phyloP scores from a whole-genome alignment of 2,797 vertebrate species.

The Percopsis omiscomaycus region DNA sequence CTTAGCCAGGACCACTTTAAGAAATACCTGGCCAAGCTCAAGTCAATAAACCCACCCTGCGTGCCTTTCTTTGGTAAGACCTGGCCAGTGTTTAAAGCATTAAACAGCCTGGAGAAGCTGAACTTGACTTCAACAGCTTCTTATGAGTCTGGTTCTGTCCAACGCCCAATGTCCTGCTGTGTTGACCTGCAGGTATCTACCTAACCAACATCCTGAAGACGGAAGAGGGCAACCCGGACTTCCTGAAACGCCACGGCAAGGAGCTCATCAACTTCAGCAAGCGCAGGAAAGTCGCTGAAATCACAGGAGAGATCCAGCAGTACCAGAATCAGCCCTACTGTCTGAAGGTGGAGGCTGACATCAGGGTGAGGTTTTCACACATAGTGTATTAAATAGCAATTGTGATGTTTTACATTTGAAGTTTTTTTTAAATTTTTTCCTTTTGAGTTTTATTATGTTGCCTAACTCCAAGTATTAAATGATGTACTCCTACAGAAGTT shows the following conservation, averaged over 20 bases:
- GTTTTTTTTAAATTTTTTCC: not conserved
- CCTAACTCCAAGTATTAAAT: not conserved
- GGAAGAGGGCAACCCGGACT: slow-evolving; percentile 97
- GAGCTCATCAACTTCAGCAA: slow-evolving; percentile 99
- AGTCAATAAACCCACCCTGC: slow-evolving; percentile 98
- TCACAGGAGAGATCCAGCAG: slow-evolving; percentile 98
- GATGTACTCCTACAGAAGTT: slow-evolving; percentile 80
- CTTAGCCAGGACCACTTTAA: slow-evolving; percentile 99
- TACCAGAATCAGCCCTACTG: slow-evolving; percentile 99
- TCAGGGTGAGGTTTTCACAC: slow-evolving; percentile 78
- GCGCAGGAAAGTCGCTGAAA: slow-evolving; percentile 96
- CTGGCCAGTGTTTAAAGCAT: not conserved
- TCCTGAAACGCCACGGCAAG: slow-evolving; percentile 91
- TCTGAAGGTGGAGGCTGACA: slow-evolving; percentile 88
- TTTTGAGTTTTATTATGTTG: not conserved
- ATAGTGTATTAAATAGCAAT: not conserved
- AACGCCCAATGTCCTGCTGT: not conserved
- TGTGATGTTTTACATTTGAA: too few relatives aligned
- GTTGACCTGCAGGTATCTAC: slow-evolving; percentile 86
- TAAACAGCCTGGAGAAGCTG: not conserved
- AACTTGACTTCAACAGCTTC: not conserved
- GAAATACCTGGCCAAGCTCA: slow-evolving; percentile 95
- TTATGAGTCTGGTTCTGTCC: not conserved
- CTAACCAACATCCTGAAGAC: slow-evolving; percentile 99
- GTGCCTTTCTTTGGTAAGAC: slow-evolving; percentile 98